Evolutionary conservation across 2,888 invertebrate genomes (phyloP), one percentile per base, ranked within the genome.

Genomic region (Harpalus rufipes): DNA sequence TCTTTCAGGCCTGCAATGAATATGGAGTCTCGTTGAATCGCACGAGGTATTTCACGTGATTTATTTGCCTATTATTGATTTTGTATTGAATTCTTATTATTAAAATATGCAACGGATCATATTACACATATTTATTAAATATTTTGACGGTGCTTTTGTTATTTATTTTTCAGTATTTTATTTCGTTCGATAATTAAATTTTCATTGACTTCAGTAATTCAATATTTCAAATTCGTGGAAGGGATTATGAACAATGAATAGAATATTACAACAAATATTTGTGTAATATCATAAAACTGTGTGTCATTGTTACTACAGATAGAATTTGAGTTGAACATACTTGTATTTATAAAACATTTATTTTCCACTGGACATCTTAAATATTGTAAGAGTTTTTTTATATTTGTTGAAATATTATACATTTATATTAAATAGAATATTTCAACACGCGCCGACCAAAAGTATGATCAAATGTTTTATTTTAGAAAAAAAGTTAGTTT

Each of bases 21-120:
- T n/a, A n/a, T 65, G 51, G 51, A 81, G 51, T 51, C 56, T 8
- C 8, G 25, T n/a, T 21, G 39, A 78, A 78, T 32, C 4, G 14
- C 14, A 39, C 14, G 25, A 7, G 25, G 68, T 12, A 39, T 68
- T 68, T 68, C 68, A 7, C 1, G 8, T 6, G 56, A 7, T 78
- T 78, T 78, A 78, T 51, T 78, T 25, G 44, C n/a, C 51, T 78
- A 78, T 58, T 18, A 56, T 58, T 56, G 21, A 76, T 76, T 56
- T 76, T 63, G 21, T 14, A 68, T 39, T 68, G 68, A 39, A 68
- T 10, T 32, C n/a, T 65, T 32, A 10, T 65, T 25, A 25, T 12
- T n/a, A 14, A 39, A 12, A 68, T 63, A 18, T 63, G 21, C 32
- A n/a, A 5, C 14, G 32, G 21, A 68, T 68, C 32, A 39, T 68